Percentiles rank a stretch among this genome's conserved stretches.
Conservation (phyloP, 2,888 invertebrate species). For the Aquatica leii region DNA sequence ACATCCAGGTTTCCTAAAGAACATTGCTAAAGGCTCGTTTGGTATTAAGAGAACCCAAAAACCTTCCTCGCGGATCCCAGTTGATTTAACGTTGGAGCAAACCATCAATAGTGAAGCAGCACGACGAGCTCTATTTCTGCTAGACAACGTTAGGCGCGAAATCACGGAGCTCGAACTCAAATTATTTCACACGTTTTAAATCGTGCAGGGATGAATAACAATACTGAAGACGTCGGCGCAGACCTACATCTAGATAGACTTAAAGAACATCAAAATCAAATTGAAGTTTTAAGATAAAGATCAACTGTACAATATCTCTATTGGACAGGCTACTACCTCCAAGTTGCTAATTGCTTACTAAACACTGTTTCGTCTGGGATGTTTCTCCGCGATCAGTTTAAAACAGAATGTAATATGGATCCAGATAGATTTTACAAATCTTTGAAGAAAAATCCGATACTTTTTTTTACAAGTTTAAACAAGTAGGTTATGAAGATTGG, state of each 20-base stretch:
- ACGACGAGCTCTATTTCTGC: conserved; percentile 43
- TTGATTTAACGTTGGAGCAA: conserved; percentile 44
- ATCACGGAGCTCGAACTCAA: conserved; percentile 41
- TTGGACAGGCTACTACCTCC: conserved; percentile 40
- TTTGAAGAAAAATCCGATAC: too few relatives aligned
- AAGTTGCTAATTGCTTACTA: too few relatives aligned
- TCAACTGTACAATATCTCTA: too few relatives aligned
- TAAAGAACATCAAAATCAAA: too few relatives aligned
- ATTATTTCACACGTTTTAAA: conserved; percentile 41
- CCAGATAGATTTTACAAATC: too few relatives aligned
- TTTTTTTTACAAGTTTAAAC: conserved; percentile 37
- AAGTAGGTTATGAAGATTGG: conserved; percentile 26
- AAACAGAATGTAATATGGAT: too few relatives aligned
- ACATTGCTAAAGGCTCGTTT: conserved; percentile 39
- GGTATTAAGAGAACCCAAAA: conserved; percentile 43
- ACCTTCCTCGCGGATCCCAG: conserved; percentile 43
- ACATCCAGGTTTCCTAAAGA: conserved; percentile 40
- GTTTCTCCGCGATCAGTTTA: conserved; percentile 16
- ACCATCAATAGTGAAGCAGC: conserved; percentile 48
- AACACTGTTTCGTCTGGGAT: conserved; percentile 24
- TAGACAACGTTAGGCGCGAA: conserved; percentile 45
- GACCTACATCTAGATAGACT: too few relatives aligned
- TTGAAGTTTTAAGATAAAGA: too few relatives aligned
- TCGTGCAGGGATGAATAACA: conserved; percentile 32
- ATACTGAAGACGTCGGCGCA: background rate